These are phyloP conservation scores for Kryptolebias ocellatus DNA, from an alignment of 2,797 vertebrate species.

Conservation along the genomic window DNA sequence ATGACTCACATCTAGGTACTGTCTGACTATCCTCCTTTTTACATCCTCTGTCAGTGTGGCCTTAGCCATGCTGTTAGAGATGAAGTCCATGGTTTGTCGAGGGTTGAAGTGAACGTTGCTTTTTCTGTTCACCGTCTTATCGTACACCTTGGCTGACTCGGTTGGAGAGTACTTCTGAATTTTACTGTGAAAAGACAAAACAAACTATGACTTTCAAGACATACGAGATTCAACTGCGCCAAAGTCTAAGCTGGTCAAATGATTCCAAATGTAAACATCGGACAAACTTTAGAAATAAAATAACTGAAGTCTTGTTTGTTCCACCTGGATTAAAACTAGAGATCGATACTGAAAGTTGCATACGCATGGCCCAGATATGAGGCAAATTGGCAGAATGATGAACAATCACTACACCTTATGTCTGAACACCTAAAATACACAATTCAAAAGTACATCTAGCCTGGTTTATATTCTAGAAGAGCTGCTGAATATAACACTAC, in stretches of 20 bases:
- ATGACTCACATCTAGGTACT: conserved; percentile 94
- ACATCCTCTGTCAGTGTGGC: conserved; percentile 88
- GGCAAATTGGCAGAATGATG: no score
- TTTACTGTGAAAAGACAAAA: conserved; percentile 84
- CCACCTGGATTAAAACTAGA: neutral
- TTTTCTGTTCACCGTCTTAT: conserved; percentile 97
- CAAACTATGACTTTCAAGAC: neutral
- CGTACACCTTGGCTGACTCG: conserved; percentile 97
- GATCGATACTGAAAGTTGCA: no score
- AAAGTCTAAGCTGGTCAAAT: conserved; percentile 7
- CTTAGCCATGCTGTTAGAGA: conserved; percentile 89
- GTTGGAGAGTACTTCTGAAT: conserved; percentile 99
- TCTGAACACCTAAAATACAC: no score
- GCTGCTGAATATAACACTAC: no score
- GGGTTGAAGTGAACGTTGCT: conserved; percentile 89
- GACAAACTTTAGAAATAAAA: neutral
- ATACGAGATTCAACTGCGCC: neutral
- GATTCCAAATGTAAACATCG: neutral
- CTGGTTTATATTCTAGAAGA: no score
- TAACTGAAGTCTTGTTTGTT: neutral
- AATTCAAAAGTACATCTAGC: no score
- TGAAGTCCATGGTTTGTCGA: conserved; percentile 94
- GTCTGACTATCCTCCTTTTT: conserved; percentile 94
- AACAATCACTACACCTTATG: no score
- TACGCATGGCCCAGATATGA: no score